Percentiles rank a stretch among this genome's conserved stretches.
These are phyloP conservation scores for Tyrannus savana DNA, from an alignment of 2,113 vertebrate genomes.

Conservation along the genomic window DNA sequence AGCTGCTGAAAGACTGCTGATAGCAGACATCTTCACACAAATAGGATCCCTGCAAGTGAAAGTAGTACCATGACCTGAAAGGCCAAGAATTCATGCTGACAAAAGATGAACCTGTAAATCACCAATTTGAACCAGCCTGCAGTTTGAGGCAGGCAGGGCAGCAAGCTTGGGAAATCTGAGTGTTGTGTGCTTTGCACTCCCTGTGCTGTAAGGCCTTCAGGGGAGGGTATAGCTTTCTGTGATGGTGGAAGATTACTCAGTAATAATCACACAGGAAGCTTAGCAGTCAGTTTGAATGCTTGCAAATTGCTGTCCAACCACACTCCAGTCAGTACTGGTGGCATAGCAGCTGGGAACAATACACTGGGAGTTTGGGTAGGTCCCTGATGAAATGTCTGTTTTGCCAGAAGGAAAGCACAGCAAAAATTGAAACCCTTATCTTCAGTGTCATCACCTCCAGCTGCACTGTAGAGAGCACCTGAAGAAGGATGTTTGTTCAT, in stretches of 20 bases:
- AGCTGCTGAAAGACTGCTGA: background rate
- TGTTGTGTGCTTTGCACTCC: fast-evolving
- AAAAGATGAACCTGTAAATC: background rate
- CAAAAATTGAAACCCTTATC: background rate
- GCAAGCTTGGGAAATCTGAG: background rate
- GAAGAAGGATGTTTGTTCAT: background rate
- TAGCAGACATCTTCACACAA: background rate
- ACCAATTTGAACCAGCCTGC: background rate
- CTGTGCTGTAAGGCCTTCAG: background rate
- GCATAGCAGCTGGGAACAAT: fast-evolving
- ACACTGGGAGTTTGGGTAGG: background rate
- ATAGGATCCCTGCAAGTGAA: background rate
- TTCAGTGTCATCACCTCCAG: background rate
- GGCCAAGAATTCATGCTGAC: background rate
- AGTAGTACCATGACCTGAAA: background rate
- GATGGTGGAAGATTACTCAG: background rate
- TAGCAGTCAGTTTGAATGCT: too few species aligned
- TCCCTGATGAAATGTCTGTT: fast-evolving
- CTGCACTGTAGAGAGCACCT: background rate
- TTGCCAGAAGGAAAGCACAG: background rate
- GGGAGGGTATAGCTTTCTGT: background rate
- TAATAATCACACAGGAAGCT: background rate
- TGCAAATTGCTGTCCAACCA: fast-evolving
- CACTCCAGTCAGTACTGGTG: fast-evolving
- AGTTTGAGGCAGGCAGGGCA: background rate